phyloP scores from a whole-genome alignment of 1,140 invertebrate species.

The Linepithema humile region DNA sequence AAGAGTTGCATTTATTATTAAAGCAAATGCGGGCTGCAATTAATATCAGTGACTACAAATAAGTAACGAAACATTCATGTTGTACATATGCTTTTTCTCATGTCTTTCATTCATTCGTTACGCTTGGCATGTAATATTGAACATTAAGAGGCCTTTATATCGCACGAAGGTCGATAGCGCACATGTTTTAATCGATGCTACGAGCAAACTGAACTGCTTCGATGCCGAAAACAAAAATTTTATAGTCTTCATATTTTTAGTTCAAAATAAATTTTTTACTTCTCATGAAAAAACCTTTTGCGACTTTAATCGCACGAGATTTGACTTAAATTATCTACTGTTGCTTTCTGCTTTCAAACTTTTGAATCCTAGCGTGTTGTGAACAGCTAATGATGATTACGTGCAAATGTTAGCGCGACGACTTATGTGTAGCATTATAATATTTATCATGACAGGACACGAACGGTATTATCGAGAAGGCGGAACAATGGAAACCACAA shows the following conservation, averaged over 20 bases:
- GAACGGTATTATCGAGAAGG: constrained; percentile 24
- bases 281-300: background rate
- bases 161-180: constrained; percentile 55
- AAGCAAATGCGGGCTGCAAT: background rate
- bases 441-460: background rate
- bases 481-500: constrained; percentile 44
- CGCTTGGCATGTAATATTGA: background rate
- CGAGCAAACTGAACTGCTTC: constrained; percentile 13
- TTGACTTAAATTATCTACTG: background rate
- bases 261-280: background rate
- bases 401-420: background rate
- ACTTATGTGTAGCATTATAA: background rate
- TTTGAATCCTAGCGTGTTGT: background rate
- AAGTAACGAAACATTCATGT: constrained; percentile 42
- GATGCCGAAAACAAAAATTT: constrained; percentile 27
- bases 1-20: constrained; percentile 2
- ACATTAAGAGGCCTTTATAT: background rate
- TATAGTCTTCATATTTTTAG: background rate
- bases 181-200: constrained; percentile 47
- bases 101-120: background rate
- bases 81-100: constrained; percentile 44
- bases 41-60: background rate
- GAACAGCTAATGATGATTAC: background rate
- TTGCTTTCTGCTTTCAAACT: background rate
- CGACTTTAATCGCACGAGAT: background rate